Conservation (phyloP, 2,113 vertebrate genomes). For the Coturnix japonica region DNA sequence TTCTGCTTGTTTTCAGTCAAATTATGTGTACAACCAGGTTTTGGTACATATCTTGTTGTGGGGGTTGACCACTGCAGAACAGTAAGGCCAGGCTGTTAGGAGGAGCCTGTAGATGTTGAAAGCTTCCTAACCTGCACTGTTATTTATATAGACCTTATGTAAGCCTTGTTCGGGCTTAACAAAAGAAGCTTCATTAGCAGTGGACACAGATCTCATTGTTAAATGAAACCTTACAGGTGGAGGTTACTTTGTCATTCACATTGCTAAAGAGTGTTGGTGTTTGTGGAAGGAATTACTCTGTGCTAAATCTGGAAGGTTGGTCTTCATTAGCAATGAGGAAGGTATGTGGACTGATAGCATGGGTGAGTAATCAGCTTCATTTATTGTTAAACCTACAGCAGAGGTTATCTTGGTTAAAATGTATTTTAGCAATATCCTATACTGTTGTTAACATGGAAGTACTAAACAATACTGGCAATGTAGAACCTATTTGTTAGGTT, state of each 20-base stretch:
- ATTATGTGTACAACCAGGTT: background rate
- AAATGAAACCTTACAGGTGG: background rate
- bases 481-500: background rate
- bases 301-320: fast-evolving
- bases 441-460: background rate
- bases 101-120: background rate
- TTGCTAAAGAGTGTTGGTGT: background rate
- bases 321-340: background rate
- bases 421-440: background rate
- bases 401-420: background rate
- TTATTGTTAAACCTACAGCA: background rate
- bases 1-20: background rate
- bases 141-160: background rate
- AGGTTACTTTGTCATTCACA: background rate
- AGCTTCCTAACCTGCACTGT: background rate
- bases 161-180: background rate
- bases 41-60: background rate
- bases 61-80: background rate
- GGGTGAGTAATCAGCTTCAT: background rate
- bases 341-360: background rate
- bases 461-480: background rate
- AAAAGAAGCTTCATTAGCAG: background rate
- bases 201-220: background rate
- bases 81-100: background rate
- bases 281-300: background rate